Evolutionary conservation across 2,113 vertebrate species (phyloP), one percentile per base, ranked within the genome.

Genomic region (Anthoscopus minutus): DNA sequence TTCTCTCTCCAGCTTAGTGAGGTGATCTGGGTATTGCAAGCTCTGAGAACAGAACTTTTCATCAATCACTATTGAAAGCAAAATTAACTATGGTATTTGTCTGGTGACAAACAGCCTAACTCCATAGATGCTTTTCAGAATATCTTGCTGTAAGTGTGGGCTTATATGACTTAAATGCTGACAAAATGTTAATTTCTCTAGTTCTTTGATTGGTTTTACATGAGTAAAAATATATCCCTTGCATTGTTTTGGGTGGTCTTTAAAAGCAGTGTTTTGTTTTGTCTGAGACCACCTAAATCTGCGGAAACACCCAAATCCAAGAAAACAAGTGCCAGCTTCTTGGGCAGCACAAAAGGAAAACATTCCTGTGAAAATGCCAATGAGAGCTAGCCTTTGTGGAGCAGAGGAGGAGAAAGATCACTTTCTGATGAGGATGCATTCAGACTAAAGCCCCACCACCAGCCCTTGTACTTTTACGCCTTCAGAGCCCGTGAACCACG

Each of bases 381-480:
- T 6, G 53, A 71, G 66, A 76, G 42, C 15, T 9, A 3, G 20
- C 3, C 37, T 54, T 74, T 1, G 2, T 62, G 66, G 33, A 28
- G 57, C 57, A 79, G 70, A 50, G 30, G 20, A 86, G 37, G 69
- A n/a, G 56, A 20, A 47, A 47, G 33, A 14, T n/a, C 7, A 18
- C n/a, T 67, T 37, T 35, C 35, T n/a, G 71, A 16, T n/a, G 62
- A 35, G 23, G 27, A 19, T 69, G 25, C 44, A 1, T 1, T 42
- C 66, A 38, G 25, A 23, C 15, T 18, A 15, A 20, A 78, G 30
- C 50, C 9, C 23, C 25, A 3, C 5, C 60, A 50, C 30, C 37
- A 50, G 5, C 31, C 30, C n/a, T 15, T 0, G 0, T 5, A 6
- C 1, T 1, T 37, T 8, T 14, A 16, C 45, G 2, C n/a, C 37